These are phyloP conservation scores for Myrmecophaga tridactyla DNA, from an alignment of 2,113 vertebrate species.

Conservation along the genomic window DNA sequence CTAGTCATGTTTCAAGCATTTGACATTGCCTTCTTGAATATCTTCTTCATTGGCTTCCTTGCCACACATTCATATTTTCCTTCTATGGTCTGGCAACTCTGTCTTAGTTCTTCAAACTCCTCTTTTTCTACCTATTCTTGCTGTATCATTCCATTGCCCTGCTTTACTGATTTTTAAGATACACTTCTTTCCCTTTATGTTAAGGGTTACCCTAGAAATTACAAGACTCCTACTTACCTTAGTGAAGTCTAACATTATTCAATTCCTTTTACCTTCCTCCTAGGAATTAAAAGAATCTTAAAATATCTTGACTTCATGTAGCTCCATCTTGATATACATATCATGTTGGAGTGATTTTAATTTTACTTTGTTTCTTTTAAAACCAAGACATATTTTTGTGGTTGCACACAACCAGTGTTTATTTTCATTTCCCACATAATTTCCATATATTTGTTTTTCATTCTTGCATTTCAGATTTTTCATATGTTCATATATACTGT, in stretches of 20 bases:
- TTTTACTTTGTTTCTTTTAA: neutral
- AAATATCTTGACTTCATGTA: neutral
- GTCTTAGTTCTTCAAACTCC: neutral
- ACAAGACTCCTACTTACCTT: neutral
- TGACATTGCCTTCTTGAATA: neutral
- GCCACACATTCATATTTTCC: neutral
- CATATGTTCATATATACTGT: too few relatives aligned
- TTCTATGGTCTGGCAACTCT: neutral
- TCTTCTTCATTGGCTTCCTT: neutral
- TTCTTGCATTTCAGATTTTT: neutral
- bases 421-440: neutral
- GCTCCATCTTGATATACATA: neutral
- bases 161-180: neutral
- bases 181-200: neutral
- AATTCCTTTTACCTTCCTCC: neutral
- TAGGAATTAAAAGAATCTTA: neutral
- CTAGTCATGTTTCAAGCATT: neutral
- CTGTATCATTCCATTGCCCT: neutral
- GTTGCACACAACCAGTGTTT: too few relatives aligned
- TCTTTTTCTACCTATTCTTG: neutral
- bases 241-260: neutral
- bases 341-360: neutral
- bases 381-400: neutral
- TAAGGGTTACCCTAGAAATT: neutral
- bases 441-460: neutral